These are phyloP conservation scores for Progne subis DNA, from an alignment of 2,113 vertebrate genomes.

Conservation along the genomic window DNA sequence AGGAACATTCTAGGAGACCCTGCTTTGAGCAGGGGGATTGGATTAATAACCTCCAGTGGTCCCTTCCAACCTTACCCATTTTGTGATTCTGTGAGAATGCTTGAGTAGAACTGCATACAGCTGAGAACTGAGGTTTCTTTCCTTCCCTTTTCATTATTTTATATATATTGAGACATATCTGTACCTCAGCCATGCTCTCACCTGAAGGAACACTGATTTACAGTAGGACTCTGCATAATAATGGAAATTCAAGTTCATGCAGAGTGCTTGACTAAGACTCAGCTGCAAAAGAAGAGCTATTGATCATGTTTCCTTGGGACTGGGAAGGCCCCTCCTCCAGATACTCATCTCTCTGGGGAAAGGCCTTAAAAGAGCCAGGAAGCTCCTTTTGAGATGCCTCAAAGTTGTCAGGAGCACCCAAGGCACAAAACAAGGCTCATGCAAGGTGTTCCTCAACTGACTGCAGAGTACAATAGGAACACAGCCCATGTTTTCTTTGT, in stretches of 20 bases:
- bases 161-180: not conserved
- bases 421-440: not conserved
- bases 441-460: not conserved
- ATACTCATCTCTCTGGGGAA: not conserved
- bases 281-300: not conserved
- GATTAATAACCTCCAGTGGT: not conserved
- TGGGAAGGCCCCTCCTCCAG: not conserved
- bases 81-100: not conserved
- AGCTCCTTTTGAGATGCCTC: not conserved
- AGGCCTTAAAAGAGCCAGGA: not conserved
- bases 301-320: not conserved
- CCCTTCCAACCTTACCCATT: not conserved
- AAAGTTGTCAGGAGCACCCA: not conserved
- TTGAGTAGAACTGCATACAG: not conserved
- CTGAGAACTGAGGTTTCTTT: not conserved
- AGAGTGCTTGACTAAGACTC: not conserved
- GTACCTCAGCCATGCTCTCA: not conserved
- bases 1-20: not conserved
- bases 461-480: not conserved
- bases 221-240: not conserved
- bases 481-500: not conserved
- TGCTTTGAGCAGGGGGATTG: not conserved
- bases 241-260: not conserved
- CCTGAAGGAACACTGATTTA: not conserved
- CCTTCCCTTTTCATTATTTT: not conserved